Evolutionary conservation across 1,140 invertebrate species (phyloP).

Genomic region (Drepana arcuata): DNA sequence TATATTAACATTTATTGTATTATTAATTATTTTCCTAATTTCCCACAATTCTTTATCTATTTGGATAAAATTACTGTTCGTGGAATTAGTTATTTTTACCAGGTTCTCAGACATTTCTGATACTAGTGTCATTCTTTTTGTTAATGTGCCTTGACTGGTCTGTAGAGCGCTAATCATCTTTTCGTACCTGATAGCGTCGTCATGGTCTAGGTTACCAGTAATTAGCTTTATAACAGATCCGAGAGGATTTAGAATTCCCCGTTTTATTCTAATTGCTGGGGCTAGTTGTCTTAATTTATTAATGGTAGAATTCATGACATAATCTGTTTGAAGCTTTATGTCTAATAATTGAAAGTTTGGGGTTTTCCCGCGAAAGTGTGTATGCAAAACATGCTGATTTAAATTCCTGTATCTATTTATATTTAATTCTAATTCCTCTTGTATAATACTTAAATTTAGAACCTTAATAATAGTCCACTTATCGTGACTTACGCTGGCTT

Average conservation of each 20-base stretch:
- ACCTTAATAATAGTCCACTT: slow-evolving; percentile 14
- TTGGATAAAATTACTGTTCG: slow-evolving; percentile 4
- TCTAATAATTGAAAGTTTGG: slow-evolving; percentile 5
- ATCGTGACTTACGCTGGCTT: slow-evolving; percentile 8
- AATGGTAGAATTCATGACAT: slow-evolving; percentile 11
- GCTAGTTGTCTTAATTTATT: slow-evolving; percentile 9
- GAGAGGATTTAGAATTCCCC: slow-evolving; percentile 5
- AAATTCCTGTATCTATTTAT: slow-evolving; percentile 9
- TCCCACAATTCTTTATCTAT: slow-evolving; percentile 1
- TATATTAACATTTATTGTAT: no score
- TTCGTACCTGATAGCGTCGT: slow-evolving; percentile 7
- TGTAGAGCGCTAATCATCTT: slow-evolving; percentile 5
- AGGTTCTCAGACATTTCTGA: slow-evolving; percentile 7
- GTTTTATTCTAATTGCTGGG: slow-evolving; percentile 5
- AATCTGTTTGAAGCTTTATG: slow-evolving; percentile 8
- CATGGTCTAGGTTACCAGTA: slow-evolving; percentile 7
- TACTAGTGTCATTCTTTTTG: slow-evolving; percentile 6
- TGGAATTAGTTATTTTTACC: slow-evolving; percentile 5
- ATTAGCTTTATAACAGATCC: slow-evolving; percentile 1
- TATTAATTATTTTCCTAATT: slow-evolving; percentile 1
- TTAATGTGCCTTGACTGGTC: slow-evolving; percentile 5
- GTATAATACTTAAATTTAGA: slow-evolving; percentile 11
- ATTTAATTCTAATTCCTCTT: slow-evolving; percentile 10
- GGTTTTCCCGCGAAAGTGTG: slow-evolving; percentile 1
- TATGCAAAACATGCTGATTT: slow-evolving; percentile 2